These are phyloP conservation scores for Eupleurogrammus muticus DNA, from an alignment of 2,797 vertebrate genomes.

Conservation along the genomic window DNA sequence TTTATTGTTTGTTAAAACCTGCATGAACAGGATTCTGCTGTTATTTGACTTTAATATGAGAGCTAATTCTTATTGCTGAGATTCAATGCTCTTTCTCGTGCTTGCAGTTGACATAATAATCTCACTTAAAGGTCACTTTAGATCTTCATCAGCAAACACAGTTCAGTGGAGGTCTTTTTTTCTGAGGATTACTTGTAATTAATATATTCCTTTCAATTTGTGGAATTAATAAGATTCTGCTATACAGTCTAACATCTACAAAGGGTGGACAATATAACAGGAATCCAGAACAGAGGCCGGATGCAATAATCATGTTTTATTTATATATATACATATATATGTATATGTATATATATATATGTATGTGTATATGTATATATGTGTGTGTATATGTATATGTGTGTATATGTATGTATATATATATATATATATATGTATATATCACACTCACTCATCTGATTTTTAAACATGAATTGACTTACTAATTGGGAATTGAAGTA, in stretches of 20 bases:
- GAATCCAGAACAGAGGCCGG: neutral
- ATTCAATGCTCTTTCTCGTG: neutral
- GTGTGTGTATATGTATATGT: too few relatives aligned
- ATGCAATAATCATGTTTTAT: neutral
- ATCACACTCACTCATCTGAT: neutral
- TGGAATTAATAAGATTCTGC: neutral
- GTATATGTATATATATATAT: too few relatives aligned
- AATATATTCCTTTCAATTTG: neutral
- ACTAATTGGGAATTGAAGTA: neutral
- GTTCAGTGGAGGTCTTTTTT: neutral
- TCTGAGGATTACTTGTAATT: neutral
- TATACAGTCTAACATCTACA: neutral
- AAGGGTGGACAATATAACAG: neutral
- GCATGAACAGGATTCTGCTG: neutral
- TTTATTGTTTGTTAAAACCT: neutral
- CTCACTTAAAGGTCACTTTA: neutral
- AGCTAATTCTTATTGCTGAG: neutral
- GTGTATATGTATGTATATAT: too few relatives aligned
- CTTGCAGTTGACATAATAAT: neutral
- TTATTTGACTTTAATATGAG: conserved; percentile 13
- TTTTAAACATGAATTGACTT: neutral
- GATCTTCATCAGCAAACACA: conserved; percentile 1
- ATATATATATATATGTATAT: too few relatives aligned
- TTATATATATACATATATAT: too few relatives aligned
- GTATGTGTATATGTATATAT: too few relatives aligned